These are phyloP conservation scores for Troglohyphantes excavatus DNA, from an alignment of 2,888 invertebrate species.

Conservation along the genomic window DNA sequence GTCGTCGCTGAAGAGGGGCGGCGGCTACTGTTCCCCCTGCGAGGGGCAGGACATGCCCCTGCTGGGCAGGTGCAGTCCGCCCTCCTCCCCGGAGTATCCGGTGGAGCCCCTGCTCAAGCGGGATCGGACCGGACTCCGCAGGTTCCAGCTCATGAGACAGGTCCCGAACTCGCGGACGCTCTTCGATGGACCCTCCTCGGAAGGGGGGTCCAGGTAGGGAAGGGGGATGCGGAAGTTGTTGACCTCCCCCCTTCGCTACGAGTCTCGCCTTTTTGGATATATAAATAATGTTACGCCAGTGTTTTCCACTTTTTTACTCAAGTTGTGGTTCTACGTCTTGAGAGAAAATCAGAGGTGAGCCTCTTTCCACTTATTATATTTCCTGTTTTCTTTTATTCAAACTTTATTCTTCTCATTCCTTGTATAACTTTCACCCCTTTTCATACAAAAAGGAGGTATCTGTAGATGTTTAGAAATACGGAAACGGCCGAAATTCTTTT, in stretches of 20 bases:
- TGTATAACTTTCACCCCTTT: too few species aligned
- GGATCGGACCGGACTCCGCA: conserved; percentile 68
- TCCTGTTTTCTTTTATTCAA: too few species aligned
- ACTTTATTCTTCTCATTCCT: too few species aligned
- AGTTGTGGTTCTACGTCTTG: conserved; percentile 72
- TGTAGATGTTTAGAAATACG: too few species aligned
- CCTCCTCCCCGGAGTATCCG: conserved; percentile 76
- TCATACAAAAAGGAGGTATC: too few species aligned
- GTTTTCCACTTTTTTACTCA: conserved; percentile 78
- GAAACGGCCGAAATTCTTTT: too few species aligned
- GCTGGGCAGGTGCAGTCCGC: conserved; percentile 75
- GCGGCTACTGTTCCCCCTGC: conserved; percentile 69
- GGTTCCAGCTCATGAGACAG: conserved; percentile 75
- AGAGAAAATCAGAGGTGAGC: conserved; percentile 72
- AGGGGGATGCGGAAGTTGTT: too few species aligned
- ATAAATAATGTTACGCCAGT: conserved; percentile 36
- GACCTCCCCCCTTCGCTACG: conserved; percentile 39
- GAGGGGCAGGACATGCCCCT: conserved; percentile 72
- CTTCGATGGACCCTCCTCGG: conserved; percentile 74
- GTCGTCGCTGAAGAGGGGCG: background rate
- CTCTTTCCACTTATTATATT: background rate
- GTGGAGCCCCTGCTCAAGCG: conserved; percentile 76
- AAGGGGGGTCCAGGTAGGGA: conserved; percentile 65
- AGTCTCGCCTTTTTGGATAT: conserved; percentile 64
- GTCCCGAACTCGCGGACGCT: conserved; percentile 72